Evolutionary conservation across 2,888 invertebrate genomes (phyloP), one percentile per base, ranked within the genome.

Genomic region (Melieria crassipennis): DNA sequence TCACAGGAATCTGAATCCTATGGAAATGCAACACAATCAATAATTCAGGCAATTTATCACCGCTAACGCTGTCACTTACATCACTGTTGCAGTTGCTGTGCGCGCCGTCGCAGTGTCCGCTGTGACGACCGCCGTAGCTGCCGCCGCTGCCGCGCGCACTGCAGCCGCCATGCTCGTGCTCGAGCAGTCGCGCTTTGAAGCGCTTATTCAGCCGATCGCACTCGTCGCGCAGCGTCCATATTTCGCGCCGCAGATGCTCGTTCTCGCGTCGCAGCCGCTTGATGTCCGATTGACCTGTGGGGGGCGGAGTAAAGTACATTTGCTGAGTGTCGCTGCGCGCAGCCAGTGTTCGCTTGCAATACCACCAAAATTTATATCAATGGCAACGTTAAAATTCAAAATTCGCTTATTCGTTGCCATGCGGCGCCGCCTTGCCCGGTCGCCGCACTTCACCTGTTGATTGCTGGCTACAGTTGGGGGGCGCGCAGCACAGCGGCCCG

Each of bases 261-360:
- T 96, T 96, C 84, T 96, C 96, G 58, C 94, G 89, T 75, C 94
- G 92, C 81, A 96, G 85, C 84, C 96, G 95, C 87, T 95, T 95
- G 80, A 96, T 94, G 84, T 96, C 95, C 78, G 92, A 93, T 85
- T 96, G 95, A 78, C 96, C 95, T 95, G 87, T 7, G 30, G 55
- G 46, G 56, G 30, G 30, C 30, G 30, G 30, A 30, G 30, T 30
- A 30, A 30, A 30, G 30, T 30, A 30, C 30, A 30, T 30, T 30
- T 30, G 30, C 30, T 30, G 1, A 30, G 30, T 30, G 30, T 30
- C 30, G 30, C 30, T 30, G 30, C 30, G 30, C 30, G 30, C 30
- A 30, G 30, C 30, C 2, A 30, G 30, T 30, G 30, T 30, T 30
- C 30, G 30, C 30, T 30, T 30, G 30, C 30, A 30, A 30, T 30